Conservation (phyloP, 1,140 invertebrate species). For the Proales similis region DNA sequence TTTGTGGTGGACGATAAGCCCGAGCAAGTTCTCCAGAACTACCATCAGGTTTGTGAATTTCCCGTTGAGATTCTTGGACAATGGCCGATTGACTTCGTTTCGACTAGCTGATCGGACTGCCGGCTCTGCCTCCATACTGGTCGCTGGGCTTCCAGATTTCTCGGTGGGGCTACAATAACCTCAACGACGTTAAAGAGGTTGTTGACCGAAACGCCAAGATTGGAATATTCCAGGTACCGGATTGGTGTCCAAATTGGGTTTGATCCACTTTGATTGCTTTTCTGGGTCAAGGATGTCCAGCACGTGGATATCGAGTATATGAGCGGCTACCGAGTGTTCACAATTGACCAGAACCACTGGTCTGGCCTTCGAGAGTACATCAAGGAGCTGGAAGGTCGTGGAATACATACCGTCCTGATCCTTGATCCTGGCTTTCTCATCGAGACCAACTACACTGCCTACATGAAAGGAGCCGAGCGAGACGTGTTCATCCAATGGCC, state of each 20-base stretch:
- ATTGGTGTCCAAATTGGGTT: not conserved
- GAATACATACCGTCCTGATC: conserved; percentile 47
- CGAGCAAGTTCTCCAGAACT: conserved; percentile 44
- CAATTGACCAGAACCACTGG: conserved; percentile 43
- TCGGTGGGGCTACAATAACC: conserved; percentile 53
- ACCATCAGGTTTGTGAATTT: conserved; percentile 48
- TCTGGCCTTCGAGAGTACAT: conserved; percentile 43
- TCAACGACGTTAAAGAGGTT: conserved; percentile 39
- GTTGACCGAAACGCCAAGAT: conserved; percentile 10
- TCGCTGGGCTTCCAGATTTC: conserved; percentile 77
- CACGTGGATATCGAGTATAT: conserved; percentile 54
- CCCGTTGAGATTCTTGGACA: conserved; percentile 53
- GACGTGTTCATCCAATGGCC: conserved; percentile 62
- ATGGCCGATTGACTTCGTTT: no score
- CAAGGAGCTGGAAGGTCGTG: conserved; percentile 44
- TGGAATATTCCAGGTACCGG: not conserved
- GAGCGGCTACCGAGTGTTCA: conserved; percentile 44
- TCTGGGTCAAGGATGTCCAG: conserved; percentile 45
- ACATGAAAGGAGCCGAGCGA: conserved; percentile 55
- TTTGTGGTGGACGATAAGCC: conserved; percentile 55
- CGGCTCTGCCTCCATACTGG: conserved; percentile 72
- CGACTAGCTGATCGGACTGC: conserved; percentile 60
- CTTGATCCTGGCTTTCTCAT: conserved; percentile 48
- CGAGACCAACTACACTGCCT: conserved; percentile 42
- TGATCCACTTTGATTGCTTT: not conserved